Evolutionary conservation across 2,888 invertebrate genomes (phyloP).

Genomic region (Lasioglossum zephyrum): DNA sequence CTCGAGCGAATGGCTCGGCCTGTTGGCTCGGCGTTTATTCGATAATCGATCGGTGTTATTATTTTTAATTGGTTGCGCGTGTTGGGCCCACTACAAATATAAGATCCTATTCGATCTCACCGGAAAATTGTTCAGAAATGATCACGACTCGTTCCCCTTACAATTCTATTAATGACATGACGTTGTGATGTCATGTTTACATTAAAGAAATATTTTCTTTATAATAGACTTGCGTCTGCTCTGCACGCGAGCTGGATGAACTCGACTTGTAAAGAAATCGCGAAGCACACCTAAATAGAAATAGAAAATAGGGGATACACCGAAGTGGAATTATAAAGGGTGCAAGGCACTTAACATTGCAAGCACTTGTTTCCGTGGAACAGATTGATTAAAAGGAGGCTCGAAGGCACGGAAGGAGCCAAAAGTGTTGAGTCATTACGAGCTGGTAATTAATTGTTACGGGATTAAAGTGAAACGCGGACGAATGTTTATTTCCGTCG

Average conservation of each 20-base stretch:
- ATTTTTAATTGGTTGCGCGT: background rate
- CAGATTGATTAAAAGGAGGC: background rate
- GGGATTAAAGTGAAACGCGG: background rate
- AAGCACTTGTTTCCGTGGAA: background rate
- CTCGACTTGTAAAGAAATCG: background rate
- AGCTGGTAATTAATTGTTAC: background rate
- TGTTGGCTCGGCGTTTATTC: background rate
- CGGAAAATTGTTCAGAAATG: too few species aligned
- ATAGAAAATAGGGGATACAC: background rate
- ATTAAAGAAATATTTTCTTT: too few species aligned
- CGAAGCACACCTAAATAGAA: background rate
- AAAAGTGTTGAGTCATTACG: constrained; percentile 2
- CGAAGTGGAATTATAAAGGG: background rate
- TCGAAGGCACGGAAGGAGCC: background rate
- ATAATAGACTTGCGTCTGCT: background rate
- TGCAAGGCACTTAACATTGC: background rate
- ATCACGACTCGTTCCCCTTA: too few species aligned
- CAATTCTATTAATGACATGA: too few species aligned
- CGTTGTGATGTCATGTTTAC: too few species aligned
- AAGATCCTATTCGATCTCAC: too few species aligned
- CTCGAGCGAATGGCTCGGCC: background rate
- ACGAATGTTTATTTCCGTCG: constrained; percentile 1
- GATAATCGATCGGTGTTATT: background rate
- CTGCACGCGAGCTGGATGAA: background rate
- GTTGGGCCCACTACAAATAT: background rate